These are phyloP conservation scores for Myotis yumanensis DNA, from an alignment of 2,113 vertebrate genomes.

Conservation along the genomic window DNA sequence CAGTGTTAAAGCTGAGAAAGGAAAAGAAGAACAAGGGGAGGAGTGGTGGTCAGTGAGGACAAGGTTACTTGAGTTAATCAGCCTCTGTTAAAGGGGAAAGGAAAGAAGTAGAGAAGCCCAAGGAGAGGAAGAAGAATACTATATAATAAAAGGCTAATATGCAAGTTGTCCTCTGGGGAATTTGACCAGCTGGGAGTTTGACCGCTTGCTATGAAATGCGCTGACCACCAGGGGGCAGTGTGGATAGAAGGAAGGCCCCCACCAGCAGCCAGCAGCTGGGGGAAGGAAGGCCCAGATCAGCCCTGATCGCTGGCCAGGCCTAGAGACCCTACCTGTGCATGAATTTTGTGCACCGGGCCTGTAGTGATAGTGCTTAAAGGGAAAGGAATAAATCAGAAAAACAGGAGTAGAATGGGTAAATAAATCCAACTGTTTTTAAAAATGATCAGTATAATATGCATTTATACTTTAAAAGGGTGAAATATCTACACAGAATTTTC, in stretches of 20 bases:
- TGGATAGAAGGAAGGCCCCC: too few species aligned
- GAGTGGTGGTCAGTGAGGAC: not conserved
- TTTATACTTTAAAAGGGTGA: not conserved
- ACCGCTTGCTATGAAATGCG: too few species aligned
- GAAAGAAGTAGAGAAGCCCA: not conserved
- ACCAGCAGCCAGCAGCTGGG: too few species aligned
- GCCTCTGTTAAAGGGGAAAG: not conserved
- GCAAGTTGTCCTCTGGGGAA: too few species aligned
- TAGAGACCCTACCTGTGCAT: too few species aligned
- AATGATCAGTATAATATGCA: not conserved
- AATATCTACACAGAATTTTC: not conserved
- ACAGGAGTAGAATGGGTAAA: not conserved
- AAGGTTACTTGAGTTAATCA: not conserved
- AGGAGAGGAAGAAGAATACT: not conserved
- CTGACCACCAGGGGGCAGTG: too few species aligned
- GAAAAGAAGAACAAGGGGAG: not conserved
- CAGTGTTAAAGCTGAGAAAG: not conserved
- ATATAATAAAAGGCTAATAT: too few species aligned
- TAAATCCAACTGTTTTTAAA: not conserved
- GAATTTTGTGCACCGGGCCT: too few species aligned
- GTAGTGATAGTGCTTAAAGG: not conserved
- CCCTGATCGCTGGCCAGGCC: too few species aligned
- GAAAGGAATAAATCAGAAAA: not conserved
- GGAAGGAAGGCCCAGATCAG: too few species aligned
- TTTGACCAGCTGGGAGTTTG: too few species aligned